These are phyloP conservation scores for Callyntrura sp. DNA, from an alignment of 2,888 invertebrate species.

Conservation along the genomic window DNA sequence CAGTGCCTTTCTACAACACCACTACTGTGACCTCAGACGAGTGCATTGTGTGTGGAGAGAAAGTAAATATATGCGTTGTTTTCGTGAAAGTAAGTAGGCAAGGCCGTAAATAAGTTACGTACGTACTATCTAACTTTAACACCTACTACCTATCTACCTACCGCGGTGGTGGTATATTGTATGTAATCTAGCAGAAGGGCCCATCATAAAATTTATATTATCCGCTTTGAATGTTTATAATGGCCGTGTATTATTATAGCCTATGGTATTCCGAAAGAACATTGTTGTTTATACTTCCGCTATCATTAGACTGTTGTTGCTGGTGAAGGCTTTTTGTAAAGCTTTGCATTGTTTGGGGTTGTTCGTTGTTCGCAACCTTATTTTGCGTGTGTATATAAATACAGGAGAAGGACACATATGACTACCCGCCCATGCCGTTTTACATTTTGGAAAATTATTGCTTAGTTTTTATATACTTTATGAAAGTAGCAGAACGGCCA, in stretches of 20 bases:
- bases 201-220: conserved; percentile 55
- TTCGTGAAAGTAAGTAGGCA: not conserved
- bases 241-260: conserved; percentile 11
- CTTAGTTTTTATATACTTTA: conserved; percentile 53
- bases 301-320: not conserved
- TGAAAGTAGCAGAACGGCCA: not conserved
- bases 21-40: no score
- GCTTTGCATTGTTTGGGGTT: conserved; percentile 39
- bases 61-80: no score
- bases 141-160: not conserved
- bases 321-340: not conserved
- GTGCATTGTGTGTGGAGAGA: not conserved
- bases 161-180: not conserved
- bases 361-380: conserved; percentile 57
- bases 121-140: not conserved
- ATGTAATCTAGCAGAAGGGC: not conserved
- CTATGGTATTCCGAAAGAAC: conserved; percentile 20
- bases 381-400: conserved; percentile 55
- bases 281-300: conserved; percentile 63
- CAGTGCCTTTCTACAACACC: no score
- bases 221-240: conserved; percentile 27
- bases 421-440: conserved; percentile 67
- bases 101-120: not conserved
- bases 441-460: conserved; percentile 62
- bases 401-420: conserved; percentile 55